These are phyloP conservation scores for Anthrax anthrax DNA, from an alignment of 2,888 invertebrate genomes.

Conservation along the genomic window DNA sequence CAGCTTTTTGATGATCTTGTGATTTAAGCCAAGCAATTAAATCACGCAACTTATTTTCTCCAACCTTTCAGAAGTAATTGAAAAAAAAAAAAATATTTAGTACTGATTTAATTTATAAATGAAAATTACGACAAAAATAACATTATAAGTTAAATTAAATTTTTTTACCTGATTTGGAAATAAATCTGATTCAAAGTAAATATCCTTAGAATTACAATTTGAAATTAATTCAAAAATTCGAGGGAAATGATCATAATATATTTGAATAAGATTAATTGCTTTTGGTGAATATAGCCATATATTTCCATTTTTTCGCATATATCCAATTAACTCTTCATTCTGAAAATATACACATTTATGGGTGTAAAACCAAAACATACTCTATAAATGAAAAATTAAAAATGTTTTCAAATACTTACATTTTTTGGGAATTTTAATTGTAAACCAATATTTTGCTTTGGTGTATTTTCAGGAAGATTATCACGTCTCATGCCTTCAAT, in stretches of 20 bases:
- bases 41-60: slow-evolving; percentile 33
- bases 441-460: slow-evolving; percentile 70
- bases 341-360: slow-evolving; percentile 16
- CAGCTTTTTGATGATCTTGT: slow-evolving; percentile 47
- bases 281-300: slow-evolving; percentile 72
- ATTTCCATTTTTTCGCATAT: slow-evolving; percentile 54
- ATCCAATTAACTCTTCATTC: slow-evolving; percentile 65
- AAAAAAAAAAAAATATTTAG: neutral
- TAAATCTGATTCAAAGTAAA: slow-evolving; percentile 52
- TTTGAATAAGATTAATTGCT: slow-evolving; percentile 51
- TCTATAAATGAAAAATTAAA: neutral
- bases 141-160: slow-evolving; percentile 5
- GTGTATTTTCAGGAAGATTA: slow-evolving; percentile 29
- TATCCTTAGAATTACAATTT: slow-evolving; percentile 36
- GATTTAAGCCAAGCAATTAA: slow-evolving; percentile 55
- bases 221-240: slow-evolving; percentile 51
- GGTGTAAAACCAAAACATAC: slow-evolving; percentile 5
- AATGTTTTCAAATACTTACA: slow-evolving; percentile 31
- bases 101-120: neutral
- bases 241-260: slow-evolving; percentile 58
- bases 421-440: slow-evolving; percentile 83
- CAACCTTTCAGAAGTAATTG: slow-evolving; percentile 8
- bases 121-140: neutral
- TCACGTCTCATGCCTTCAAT: slow-evolving; percentile 36
- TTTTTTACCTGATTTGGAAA: slow-evolving; percentile 42